A percentile compares a stretch with the other conserved stretches of the same genome.
Evolutionary conservation across 2,888 invertebrate genomes (phyloP).

Genomic region (Dendrolimus pini): DNA sequence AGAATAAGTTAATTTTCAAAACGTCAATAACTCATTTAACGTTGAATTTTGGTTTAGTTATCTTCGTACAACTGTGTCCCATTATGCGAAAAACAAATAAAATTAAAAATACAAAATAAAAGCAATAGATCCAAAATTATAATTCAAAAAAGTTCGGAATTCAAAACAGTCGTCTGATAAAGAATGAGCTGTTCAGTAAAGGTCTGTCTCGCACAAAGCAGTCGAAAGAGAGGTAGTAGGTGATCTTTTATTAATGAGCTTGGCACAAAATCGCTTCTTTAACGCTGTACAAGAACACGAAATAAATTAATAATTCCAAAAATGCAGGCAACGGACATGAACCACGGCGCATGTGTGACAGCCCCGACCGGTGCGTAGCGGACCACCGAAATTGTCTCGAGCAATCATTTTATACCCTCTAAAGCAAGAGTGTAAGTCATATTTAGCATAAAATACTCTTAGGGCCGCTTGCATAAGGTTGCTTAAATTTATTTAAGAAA

Average conservation of each 20-base stretch:
- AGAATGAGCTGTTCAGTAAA: slow-evolving; percentile 1
- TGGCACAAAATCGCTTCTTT: slow-evolving; percentile 61
- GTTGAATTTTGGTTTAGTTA: no score
- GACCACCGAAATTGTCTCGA: no score
- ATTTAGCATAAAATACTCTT: no score
- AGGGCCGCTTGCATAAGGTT: no score
- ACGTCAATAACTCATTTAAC: no score
- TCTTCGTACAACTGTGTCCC: no score
- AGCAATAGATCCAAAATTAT: slow-evolving; percentile 21
- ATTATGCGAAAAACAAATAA: no score
- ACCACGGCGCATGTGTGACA: slow-evolving; percentile 47
- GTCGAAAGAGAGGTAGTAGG: slow-evolving; percentile 30
- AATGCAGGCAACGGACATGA: slow-evolving; percentile 55
- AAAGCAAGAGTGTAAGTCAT: slow-evolving; percentile 17
- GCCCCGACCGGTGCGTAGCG: slow-evolving; percentile 19
- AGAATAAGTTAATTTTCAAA: no score
- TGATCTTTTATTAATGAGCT: slow-evolving; percentile 67
- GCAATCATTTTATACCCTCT: slow-evolving; percentile 22
- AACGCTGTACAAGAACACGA: slow-evolving; percentile 63
- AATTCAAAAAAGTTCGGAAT: slow-evolving; percentile 8
- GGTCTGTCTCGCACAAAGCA: slow-evolving; percentile 44
- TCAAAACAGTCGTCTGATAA: neutral
- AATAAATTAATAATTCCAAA: slow-evolving; percentile 72
- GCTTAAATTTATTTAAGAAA: no score
- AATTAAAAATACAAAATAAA: no score